These are phyloP conservation scores for Myotis davidii DNA, from an alignment of 2,113 vertebrate genomes.

Conservation along the genomic window DNA sequence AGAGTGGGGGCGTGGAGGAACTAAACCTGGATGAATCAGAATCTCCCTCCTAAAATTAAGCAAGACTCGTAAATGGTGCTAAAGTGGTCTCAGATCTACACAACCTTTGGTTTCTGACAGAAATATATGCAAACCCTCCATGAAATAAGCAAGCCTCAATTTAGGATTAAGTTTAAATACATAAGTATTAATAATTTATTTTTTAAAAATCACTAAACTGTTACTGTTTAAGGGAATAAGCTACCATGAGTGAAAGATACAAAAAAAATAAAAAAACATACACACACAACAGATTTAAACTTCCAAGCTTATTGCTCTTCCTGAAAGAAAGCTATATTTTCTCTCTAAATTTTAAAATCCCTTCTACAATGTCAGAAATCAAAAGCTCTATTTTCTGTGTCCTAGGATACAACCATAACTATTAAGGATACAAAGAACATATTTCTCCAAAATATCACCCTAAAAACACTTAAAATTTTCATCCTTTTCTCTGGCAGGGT, in stretches of 20 bases:
- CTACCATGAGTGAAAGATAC: neutral
- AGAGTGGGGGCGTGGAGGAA: neutral
- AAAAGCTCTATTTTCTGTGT: slow-evolving; percentile 28
- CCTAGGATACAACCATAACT: neutral
- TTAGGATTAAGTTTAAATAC: slow-evolving; percentile 21
- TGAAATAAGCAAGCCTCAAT: neutral
- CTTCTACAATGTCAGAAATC: neutral
- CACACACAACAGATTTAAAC: neutral
- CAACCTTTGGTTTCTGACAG: neutral
- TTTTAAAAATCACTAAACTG: neutral
- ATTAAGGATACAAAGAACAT: neutral
- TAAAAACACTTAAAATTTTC: neutral
- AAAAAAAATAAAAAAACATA: neutral
- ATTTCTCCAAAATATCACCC: slow-evolving; percentile 5
- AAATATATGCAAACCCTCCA: slow-evolving; percentile 14
- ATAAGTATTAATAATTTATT: neutral
- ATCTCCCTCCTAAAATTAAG: neutral
- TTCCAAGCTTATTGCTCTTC: neutral
- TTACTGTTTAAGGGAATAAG: neutral
- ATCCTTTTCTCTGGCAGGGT: neutral
- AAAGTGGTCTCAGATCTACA: neutral
- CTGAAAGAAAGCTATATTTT: slow-evolving; percentile 2
- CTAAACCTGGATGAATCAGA: neutral
- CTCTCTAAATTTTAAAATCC: neutral
- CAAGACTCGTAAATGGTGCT: neutral